Evolutionary conservation across 2,888 invertebrate genomes (phyloP).

Genomic region (Xestia sexstrigata): DNA sequence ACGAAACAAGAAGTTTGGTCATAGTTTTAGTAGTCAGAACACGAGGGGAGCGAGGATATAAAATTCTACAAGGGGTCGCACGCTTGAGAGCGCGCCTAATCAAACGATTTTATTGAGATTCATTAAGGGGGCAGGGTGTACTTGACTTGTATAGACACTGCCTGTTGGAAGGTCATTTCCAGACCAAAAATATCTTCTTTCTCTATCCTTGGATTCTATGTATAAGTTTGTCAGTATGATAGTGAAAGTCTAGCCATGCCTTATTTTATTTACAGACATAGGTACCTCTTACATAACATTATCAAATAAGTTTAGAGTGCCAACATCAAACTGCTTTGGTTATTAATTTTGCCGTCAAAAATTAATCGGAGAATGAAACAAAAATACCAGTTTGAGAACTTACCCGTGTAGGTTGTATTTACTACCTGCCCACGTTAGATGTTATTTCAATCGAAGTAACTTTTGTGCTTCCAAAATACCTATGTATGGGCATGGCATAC

Average conservation of each 20-base stretch:
- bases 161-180: slow-evolving; percentile 12
- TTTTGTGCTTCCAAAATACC: not conserved
- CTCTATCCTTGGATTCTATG: slow-evolving; percentile 8
- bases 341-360: not conserved
- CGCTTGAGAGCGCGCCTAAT: slow-evolving; percentile 67
- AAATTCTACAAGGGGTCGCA: slow-evolving; percentile 59
- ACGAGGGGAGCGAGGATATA: slow-evolving; percentile 41
- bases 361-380: not conserved
- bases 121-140: slow-evolving; percentile 52
- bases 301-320: not conserved
- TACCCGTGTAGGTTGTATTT: not conserved
- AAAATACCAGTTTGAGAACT: slow-evolving; percentile 7
- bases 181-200: slow-evolving; percentile 5
- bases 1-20: slow-evolving; percentile 34
- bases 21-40: slow-evolving; percentile 32
- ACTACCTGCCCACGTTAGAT: not conserved
- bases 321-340: slow-evolving; percentile 3
- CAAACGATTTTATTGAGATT: slow-evolving; percentile 69
- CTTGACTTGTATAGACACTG: slow-evolving; percentile 23
- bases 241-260: not conserved
- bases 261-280: not conserved
- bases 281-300: not conserved
- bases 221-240: not conserved
- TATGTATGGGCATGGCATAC: too few species aligned
- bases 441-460: slow-evolving; percentile 1